These are phyloP conservation scores for Bucco capensis DNA, from an alignment of 2,113 vertebrate species.

Conservation along the genomic window DNA sequence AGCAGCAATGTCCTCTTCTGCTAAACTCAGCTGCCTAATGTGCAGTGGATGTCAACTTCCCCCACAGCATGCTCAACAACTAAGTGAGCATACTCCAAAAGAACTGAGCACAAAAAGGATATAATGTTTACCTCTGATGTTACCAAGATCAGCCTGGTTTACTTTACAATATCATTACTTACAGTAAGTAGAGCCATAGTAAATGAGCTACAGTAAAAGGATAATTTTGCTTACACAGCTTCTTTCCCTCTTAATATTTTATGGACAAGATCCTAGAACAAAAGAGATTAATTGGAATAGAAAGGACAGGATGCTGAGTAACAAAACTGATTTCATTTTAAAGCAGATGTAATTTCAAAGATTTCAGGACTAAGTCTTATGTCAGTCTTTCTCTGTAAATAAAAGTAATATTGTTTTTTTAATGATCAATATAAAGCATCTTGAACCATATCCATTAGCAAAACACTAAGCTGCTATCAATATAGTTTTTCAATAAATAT, in stretches of 20 bases:
- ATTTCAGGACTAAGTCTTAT: background rate
- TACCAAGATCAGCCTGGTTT: background rate
- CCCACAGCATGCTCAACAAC: constrained; percentile 4
- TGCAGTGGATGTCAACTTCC: background rate
- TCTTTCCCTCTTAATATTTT: background rate
- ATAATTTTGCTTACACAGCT: background rate
- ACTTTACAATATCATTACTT: background rate
- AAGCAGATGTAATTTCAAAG: background rate
- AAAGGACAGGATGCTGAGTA: background rate
- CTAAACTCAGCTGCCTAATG: background rate
- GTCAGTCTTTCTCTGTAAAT: background rate
- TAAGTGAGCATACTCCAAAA: background rate
- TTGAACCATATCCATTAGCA: background rate
- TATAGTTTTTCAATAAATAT: background rate
- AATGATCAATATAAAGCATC: background rate
- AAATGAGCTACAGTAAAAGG: background rate
- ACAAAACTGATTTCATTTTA: background rate
- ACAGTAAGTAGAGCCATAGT: no score
- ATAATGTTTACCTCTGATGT: background rate
- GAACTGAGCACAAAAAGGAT: background rate
- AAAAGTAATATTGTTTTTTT: background rate
- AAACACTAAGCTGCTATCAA: background rate
- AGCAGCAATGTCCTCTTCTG: background rate
- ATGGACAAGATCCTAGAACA: background rate
- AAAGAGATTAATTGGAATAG: background rate